Base-by-base conservation (phyloP, 2,888 invertebrate species). In the Protophormia terraenovae region DNA sequence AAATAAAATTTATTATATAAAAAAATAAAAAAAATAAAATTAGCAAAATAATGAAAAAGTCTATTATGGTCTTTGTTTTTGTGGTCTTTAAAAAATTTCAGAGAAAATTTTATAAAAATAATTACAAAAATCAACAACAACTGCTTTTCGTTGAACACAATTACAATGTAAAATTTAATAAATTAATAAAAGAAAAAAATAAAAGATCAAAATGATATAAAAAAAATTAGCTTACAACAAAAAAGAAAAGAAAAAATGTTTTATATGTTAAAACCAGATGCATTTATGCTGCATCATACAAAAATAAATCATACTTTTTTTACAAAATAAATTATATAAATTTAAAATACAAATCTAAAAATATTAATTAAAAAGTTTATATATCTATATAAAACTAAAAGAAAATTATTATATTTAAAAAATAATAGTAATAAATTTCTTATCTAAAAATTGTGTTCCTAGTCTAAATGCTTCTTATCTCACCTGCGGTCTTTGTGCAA, bases 251-350 rank as follows among this genome's bases (percentile, higher is more conserved):
- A 60, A 32, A 84, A 75, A 81, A 84, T 81, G 80, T 67, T 67
- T 73, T 69, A 22, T 45, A 45, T 72, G 66, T 87, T 88, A 87
- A 88, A 85, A 67, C 67, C 87, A 89, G 89, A 87, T 89, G 89
- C 87, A 87, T 89, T 88, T 89, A 86, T 89, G 88, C 89, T 90
- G 89, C 87, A 87, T 86, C 88, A 86, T 82, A 87, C 86, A 83
- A 87, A 85, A 88, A 84, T 60, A 38, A 83, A 69, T 86, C 76
- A 86, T 50, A 66, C 38, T 35, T 76, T 62, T 82, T 75, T 62
- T 67, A 82, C 66, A 53, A 72, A 80, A 64, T 81, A 45, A 79
- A 14, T 84, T 58, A 77, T 53, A 47, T 55, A 78, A 38, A 55
- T 12, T 19, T 47, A 67, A 35, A 67, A 69, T 3, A 64, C 19